phyloP scores from a whole-genome alignment of 2,888 invertebrate genomes.

The Pilophorus perplexus region DNA sequence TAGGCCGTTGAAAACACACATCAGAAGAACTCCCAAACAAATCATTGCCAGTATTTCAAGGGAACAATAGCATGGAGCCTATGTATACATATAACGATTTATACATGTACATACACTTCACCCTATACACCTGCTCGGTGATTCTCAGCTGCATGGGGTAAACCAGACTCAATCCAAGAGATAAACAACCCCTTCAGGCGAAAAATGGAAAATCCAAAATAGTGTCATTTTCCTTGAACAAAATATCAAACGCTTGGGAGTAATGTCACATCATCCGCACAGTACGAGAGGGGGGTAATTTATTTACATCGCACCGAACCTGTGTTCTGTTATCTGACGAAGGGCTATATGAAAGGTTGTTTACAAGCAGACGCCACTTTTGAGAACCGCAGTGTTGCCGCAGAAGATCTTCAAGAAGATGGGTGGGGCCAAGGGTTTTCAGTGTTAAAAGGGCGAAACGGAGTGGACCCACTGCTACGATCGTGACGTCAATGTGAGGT shows the following conservation, averaged over 20 bases:
- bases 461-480: too few species aligned
- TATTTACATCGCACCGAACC: conserved; percentile 28
- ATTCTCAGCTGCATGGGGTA: conserved; percentile 18
- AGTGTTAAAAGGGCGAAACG: too few species aligned
- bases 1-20: conserved; percentile 16
- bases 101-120: conserved; percentile 30
- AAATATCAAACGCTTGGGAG: too few species aligned
- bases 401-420: neutral
- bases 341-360: conserved; percentile 27
- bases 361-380: conserved; percentile 35
- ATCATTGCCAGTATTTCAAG: conserved; percentile 24
- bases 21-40: conserved; percentile 12
- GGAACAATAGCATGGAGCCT: conserved; percentile 25
- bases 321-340: conserved; percentile 35
- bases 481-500: too few species aligned
- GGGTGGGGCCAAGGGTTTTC: conserved; percentile 19
- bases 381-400: conserved; percentile 11
- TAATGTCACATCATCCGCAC: neutral
- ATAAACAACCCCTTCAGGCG: neutral
- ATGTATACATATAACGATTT: conserved; percentile 33
- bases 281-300: conserved; percentile 6
- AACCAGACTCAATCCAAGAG: conserved; percentile 32
- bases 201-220: too few species aligned
- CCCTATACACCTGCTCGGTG: conserved; percentile 12
- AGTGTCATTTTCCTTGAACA: too few species aligned